Evolutionary conservation across 64 coral and sea anemone genomes (phyloP), one percentile per base, ranked within the genome.

Genomic region (Platygyra sinensis): DNA sequence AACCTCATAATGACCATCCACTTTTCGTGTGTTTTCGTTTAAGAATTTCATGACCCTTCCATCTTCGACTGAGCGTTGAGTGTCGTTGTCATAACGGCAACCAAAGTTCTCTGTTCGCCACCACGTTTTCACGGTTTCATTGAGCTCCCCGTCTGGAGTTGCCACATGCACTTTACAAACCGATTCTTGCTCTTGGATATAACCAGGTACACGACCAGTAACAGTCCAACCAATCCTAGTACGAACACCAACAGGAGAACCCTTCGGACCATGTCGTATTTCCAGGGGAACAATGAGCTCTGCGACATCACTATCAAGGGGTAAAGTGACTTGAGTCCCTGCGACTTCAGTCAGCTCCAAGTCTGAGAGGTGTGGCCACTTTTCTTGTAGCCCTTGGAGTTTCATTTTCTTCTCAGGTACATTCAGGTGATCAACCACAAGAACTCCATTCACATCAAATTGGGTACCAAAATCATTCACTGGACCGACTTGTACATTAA

Each of bases 51-150:
- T 61, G 52, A 80, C 72, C 30, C 42, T 87, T 87, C 8, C 83
- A 73, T 74, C 36, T 73, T 87, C 83, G 9, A 87, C 52, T 20
- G 83, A 87, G 32, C 83, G 39, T 27, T 73, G 22, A 52, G 65
- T 73, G 24, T 87, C 83, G 20, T 54, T 54, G 39, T 46, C 67
- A 57, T 86, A 86, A 15, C 77, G 14, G 10, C 83, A 86, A 51
- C 65, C 83, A 86, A 67, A 86, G 42, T 86, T 73, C 71, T 86
- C 63, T 3, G 83, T 86, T 29, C 46, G 65, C 83, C 83, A 86
- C 50, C 25, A 73, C 0, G 22, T 52, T 54, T 73, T 67, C 0
- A 52, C 39, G 12, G n/a, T 57, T 61, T 74, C 65, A 73, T 72
- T 29, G 25, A 87, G 46, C 0, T 59, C 72, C 24, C 74, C 67